Evolutionary conservation across 2,888 invertebrate species (phyloP).

Genomic region (Chesias legatella): DNA sequence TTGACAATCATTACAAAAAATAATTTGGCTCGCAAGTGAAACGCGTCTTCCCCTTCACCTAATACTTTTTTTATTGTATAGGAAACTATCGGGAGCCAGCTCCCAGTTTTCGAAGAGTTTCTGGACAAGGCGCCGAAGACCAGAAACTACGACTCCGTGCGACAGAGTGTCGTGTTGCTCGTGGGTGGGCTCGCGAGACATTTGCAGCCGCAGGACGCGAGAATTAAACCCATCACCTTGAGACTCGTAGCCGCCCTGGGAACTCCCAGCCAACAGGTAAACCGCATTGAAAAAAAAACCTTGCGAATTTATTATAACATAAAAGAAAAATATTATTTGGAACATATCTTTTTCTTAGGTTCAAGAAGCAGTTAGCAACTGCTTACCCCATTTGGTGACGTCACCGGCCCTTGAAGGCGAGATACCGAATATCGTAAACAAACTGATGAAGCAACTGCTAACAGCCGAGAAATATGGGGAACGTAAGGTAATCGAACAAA

Average conservation of each 20-base stretch:
- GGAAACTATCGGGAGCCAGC: constrained; percentile 85
- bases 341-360: constrained; percentile 81
- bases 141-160: constrained; percentile 93
- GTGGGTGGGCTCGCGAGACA: constrained; percentile 99
- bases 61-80: constrained; percentile 27
- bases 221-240: constrained; percentile 96
- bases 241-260: constrained; percentile 94
- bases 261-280: constrained; percentile 96
- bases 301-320: no score
- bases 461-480: constrained; percentile 96
- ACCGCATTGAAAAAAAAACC: background rate
- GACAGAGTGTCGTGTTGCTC: constrained; percentile 97
- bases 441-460: constrained; percentile 91
- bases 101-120: constrained; percentile 96
- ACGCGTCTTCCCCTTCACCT: no score
- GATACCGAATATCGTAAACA: constrained; percentile 92
- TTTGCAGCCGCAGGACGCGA: constrained; percentile 92
- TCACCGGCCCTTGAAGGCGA: constrained; percentile 93
- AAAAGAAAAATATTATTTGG: no score
- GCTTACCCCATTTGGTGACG: constrained; percentile 93
- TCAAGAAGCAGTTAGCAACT: constrained; percentile 98
- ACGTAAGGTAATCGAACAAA: constrained; percentile 66
- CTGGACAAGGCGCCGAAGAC: constrained; percentile 96
- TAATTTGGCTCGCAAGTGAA: no score
- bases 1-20: no score